Conservation (phyloP, 2,888 invertebrate species). For the Hybos culiciformis region DNA sequence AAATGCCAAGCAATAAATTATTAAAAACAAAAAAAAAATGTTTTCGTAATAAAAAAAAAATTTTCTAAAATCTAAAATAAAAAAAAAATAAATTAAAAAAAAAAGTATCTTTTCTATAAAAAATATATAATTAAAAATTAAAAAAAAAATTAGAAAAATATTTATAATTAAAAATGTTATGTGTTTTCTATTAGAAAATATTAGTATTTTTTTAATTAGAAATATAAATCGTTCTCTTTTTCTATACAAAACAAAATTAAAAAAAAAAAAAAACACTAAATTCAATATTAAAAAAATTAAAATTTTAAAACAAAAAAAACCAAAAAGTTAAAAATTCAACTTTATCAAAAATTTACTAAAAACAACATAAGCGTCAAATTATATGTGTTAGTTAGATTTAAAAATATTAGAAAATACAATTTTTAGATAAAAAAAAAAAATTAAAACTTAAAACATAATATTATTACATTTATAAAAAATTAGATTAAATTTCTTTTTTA, state of each 20-base stretch:
- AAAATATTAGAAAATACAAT: conserved; percentile 1
- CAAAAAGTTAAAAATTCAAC: no score
- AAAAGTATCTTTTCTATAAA: background rate
- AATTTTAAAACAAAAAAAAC: background rate
- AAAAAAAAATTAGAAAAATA: background rate
- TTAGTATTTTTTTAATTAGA: background rate
- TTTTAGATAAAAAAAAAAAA: background rate
- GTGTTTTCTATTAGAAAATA: background rate
- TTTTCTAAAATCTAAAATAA: background rate
- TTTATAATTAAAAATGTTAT: background rate
- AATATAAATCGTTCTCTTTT: background rate
- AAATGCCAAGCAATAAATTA: background rate
- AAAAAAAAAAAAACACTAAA: background rate
- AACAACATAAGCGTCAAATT: conserved; percentile 14
- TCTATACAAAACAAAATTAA: background rate
- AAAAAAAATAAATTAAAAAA: background rate
- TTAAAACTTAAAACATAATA: no score
- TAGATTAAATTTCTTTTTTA: no score
- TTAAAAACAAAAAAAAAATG: background rate
- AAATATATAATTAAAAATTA: background rate
- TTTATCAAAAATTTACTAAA: no score
- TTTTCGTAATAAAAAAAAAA: background rate
- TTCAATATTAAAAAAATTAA: background rate
- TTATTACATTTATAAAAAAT: no score
- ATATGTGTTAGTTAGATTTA: conserved; percentile 14